Base-by-base conservation (phyloP, 2,888 invertebrate genomes). In the Apoda limacodes region DNA sequence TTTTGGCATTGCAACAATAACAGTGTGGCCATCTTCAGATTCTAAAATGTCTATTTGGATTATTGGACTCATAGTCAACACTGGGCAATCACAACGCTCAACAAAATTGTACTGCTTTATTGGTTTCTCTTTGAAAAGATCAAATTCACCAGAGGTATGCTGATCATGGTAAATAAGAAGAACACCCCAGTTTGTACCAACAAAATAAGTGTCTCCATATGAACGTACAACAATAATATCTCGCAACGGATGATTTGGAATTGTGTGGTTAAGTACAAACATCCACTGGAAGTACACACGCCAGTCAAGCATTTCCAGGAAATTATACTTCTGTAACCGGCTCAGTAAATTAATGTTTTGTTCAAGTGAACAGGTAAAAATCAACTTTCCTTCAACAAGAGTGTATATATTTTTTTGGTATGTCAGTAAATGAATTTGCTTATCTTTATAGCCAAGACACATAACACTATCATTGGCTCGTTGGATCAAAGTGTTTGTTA, bases 1-100 rank as follows among this genome's bases (percentile, higher is more conserved):
- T 30, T 69, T 67, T 0, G 71, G 72, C 74, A 75, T 72, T 0
- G 59, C 75, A 0, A 72, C 62, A 2, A 72, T 35, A 0, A 78
- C 55, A 0, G 44, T 61, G 29, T 78, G 78, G 0, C 70, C 66
- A 1, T 60, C 52, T 21, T 60, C 55, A 0, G 42, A 39, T 46
- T 78, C 78, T 0, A 60, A 24, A 0, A 69, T 57, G 26, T 78
- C 75, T 4, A 76, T 57, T 33, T 61, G 55, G 1, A 69, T 30
- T 19, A 78, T 68, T 0, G 70, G 69, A 37, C 68, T 59, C 32
- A 50, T 47, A 0, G 65, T 57, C 0, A 71, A 37, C 0, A 69
- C 62, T 0, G 70, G 71, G 21, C 62, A 60, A 14, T 70, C 65
- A 0, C 44, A 46, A 0, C 60, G 37, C 2, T 68, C 61, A 47